Evolutionary conservation across 2,113 vertebrate genomes (phyloP).

Genomic region (Chloroceryle aenea): DNA sequence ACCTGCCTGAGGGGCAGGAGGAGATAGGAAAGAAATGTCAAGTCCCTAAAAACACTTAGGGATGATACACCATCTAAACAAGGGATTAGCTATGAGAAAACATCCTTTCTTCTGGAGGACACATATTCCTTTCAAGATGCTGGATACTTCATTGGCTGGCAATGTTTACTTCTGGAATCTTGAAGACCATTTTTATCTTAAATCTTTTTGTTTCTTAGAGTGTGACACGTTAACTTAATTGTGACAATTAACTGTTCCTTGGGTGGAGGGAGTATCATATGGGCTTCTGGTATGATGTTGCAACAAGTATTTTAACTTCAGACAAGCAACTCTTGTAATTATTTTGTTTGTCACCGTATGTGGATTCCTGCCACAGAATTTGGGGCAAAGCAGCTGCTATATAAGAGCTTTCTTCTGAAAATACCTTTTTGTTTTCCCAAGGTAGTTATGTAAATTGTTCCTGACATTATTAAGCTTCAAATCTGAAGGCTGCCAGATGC

Average conservation of each 20-base stretch:
- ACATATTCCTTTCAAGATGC: neutral
- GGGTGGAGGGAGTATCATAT: neutral
- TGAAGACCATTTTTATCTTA: neutral
- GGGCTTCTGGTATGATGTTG: neutral
- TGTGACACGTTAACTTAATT: neutral
- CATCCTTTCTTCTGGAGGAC: neutral
- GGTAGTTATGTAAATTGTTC: neutral
- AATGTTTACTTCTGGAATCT: neutral
- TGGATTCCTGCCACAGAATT: constrained; percentile 13
- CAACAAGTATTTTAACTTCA: neutral
- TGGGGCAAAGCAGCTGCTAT: neutral
- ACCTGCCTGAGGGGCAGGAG: neutral
- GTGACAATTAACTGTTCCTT: neutral
- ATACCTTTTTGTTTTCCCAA: neutral
- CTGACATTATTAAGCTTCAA: neutral
- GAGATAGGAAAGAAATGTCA: neutral
- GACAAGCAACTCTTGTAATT: neutral
- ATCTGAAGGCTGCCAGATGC: neutral
- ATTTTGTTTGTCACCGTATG: neutral
- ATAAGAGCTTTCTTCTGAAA: neutral
- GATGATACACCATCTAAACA: neutral
- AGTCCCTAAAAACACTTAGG: neutral
- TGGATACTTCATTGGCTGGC: neutral
- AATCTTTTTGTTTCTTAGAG: neutral
- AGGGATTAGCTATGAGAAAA: neutral